Evolutionary conservation across 2,888 invertebrate genomes (phyloP), one percentile per base, ranked within the genome.

Genomic region (Epistrophe grossulariae): DNA sequence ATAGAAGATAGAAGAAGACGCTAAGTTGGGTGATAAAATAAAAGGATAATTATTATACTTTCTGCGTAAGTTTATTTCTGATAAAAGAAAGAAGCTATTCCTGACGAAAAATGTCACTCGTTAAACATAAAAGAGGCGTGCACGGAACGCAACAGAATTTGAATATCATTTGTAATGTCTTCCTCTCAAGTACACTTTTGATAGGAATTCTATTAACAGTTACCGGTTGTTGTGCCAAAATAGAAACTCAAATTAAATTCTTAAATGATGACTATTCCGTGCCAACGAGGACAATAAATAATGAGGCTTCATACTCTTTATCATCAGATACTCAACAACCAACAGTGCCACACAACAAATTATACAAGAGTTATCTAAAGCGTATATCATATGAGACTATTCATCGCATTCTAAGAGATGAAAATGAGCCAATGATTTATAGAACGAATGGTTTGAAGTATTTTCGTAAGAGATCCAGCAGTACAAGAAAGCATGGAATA

Each of bases 371-470:
- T 72, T 90, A 90, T 66, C 40, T 90, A 64, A 89, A 91, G 38
- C 89, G 92, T 60, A 90, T 93, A 17, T 91, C 91, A 31, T 91
- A 91, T 55, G 91, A 91, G 50, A 91, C 91, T 15, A 91, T 92
- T 77, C 93, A 92, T 57, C 91, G 92, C 52, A 92, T 92, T 81
- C 82, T 92, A 48, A 89, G 92, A 62, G 92, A 92, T 79, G 92
- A 92, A 70, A 90, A 92, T 74, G 93, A 91, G 48, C 90, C 92
- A 10, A 80, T 76, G 76, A 90, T 89, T 77, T 91, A 90, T 73
- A 89, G 91, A 4, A 89, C 90, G 10, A 89, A 89, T 5, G 91
- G 92, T 28, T 48, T 90, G 84, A 90, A 91, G 9, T 91, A 90
- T 87, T 90, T 91, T 64, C 90, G 90, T 15, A 90, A 90, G 57